phyloP scores from a whole-genome alignment of 2,888 invertebrate species.

The Nemotelus pantherinus region DNA sequence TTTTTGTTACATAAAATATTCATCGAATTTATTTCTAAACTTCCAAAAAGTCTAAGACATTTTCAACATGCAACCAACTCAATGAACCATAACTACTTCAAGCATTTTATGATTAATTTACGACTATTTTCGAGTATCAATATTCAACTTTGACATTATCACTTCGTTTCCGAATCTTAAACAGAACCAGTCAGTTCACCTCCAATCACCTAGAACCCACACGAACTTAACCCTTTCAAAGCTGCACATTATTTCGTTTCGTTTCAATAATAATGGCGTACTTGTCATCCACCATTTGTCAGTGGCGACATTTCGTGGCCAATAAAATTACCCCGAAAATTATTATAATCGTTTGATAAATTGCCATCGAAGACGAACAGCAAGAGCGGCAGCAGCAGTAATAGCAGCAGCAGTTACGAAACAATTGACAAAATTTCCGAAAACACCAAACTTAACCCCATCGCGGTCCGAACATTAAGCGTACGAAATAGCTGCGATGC shows the following conservation, averaged over 20 bases:
- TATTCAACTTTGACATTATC: too few relatives aligned
- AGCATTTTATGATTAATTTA: constrained; percentile 9
- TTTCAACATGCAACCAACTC: neutral
- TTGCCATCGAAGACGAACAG: neutral
- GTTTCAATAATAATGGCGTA: neutral
- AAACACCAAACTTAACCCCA: constrained; percentile 25
- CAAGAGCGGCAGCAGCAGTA: neutral
- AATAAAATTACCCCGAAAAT: constrained; percentile 38
- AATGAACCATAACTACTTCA: constrained; percentile 20
- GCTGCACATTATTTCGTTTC: neutral
- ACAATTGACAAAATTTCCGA: constrained; percentile 22
- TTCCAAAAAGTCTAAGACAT: neutral
- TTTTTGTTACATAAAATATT: too few relatives aligned
- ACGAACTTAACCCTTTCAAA: neutral
- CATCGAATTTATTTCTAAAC: neutral
- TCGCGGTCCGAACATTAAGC: neutral
- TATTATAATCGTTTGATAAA: constrained; percentile 38
- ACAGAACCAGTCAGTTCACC: neutral
- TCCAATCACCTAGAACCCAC: neutral
- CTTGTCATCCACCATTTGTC: constrained; percentile 16
- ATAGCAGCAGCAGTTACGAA: neutral
- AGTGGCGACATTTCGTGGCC: constrained; percentile 31
- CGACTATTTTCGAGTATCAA: neutral
- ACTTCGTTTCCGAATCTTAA: too few relatives aligned
- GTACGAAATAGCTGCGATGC: neutral